Percentiles rank a stretch among this genome's conserved stretches.
Evolutionary conservation across 2,113 vertebrate genomes (phyloP).

Genomic region (Chamaetylas fuelleborni): DNA sequence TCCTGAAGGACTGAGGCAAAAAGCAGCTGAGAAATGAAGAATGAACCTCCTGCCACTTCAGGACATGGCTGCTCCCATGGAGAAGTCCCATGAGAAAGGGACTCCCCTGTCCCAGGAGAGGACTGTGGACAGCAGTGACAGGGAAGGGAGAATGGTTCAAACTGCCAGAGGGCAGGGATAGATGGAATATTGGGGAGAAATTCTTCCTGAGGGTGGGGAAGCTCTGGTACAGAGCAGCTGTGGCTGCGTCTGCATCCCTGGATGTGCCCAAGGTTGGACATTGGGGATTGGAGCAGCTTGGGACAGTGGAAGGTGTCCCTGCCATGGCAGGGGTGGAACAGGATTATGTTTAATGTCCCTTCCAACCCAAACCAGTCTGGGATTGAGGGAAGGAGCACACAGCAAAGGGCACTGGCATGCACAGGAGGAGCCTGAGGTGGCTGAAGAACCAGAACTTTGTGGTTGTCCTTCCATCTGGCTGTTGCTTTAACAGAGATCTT

Average conservation of each 20-base stretch:
- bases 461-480: neutral
- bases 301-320: neutral
- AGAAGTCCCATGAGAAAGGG: too few relatives aligned
- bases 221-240: neutral
- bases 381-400: neutral
- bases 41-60: neutral
- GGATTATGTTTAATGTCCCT: neutral
- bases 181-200: neutral
- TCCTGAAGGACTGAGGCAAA: neutral
- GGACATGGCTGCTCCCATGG: neutral
- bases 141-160: neutral
- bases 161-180: neutral
- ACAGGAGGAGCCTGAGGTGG: neutral
- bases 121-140: neutral
- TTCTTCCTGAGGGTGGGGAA: neutral
- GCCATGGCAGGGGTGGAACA: neutral
- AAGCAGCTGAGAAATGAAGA: neutral
- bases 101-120: neutral
- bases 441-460: neutral
- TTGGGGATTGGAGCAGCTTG: neutral
- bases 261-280: neutral
- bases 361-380: neutral
- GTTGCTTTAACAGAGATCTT: neutral
- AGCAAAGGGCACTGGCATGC: accelerated
- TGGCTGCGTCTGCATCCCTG: neutral